Conservation (phyloP, 2,888 invertebrate genomes). For the Eristalis intricaria region DNA sequence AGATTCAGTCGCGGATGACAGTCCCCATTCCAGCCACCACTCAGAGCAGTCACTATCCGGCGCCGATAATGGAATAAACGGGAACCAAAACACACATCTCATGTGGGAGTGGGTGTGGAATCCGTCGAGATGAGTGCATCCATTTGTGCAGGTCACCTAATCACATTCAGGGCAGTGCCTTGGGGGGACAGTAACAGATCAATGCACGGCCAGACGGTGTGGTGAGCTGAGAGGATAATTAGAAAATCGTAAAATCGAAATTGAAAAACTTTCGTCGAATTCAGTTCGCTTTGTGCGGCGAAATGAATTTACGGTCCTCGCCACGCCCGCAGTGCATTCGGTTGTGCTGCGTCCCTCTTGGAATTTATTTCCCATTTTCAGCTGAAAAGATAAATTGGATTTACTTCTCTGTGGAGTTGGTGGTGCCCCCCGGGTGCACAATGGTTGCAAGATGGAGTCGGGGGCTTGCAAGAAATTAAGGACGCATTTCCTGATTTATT, state of each 20-base stretch:
- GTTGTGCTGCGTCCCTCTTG: not conserved
- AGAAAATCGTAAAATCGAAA: not conserved
- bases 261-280: not conserved
- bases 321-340: not conserved
- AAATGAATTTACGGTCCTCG: not conserved
- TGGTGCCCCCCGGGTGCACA: not conserved
- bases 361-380: constrained; percentile 46
- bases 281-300: not conserved
- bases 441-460: constrained; percentile 10
- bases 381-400: constrained; percentile 59
- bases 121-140: not conserved
- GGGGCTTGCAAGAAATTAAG: constrained; percentile 13
- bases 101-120: not conserved
- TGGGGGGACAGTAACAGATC: not conserved
- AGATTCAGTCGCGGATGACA: not conserved
- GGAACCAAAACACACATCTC: not conserved
- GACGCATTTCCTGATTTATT: constrained; percentile 31
- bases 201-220: not conserved
- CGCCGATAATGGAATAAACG: not conserved
- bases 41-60: not conserved
- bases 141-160: not conserved
- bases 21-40: not conserved
- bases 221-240: not conserved
- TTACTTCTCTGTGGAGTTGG: not conserved
- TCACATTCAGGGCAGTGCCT: not conserved